Evolutionary conservation across 2,888 invertebrate species (phyloP).

Genomic region (Heteromurus nitidus): DNA sequence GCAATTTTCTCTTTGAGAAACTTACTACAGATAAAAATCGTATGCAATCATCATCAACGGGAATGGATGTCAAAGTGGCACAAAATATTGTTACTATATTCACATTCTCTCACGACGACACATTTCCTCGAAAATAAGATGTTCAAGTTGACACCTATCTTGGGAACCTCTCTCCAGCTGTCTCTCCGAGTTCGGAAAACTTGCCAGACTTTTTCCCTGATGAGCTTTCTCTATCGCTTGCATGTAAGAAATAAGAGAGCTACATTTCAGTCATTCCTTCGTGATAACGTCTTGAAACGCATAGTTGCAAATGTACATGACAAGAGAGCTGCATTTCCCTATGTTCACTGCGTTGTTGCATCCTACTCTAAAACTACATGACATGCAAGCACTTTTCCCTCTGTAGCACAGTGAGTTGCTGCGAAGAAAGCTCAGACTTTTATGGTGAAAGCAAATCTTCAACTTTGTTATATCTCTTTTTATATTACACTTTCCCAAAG

Average conservation of each 20-base stretch:
- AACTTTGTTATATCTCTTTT: constrained; percentile 31
- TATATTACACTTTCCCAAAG: not conserved
- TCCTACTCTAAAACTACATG: not conserved
- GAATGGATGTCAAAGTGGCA: constrained; percentile 33
- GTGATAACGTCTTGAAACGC: constrained; percentile 33
- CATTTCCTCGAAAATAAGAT: constrained; percentile 39
- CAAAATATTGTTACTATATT: constrained; percentile 42
- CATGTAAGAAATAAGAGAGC: constrained; percentile 37
- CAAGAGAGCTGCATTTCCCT: not conserved
- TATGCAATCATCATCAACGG: constrained; percentile 42
- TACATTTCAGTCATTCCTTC: constrained; percentile 42
- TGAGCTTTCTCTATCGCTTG: constrained; percentile 39
- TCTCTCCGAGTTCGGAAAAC: constrained; percentile 28
- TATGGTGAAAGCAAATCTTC: constrained; percentile 35
- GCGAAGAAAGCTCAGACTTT: constrained; percentile 41
- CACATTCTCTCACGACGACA: constrained; percentile 31
- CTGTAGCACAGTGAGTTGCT: not conserved
- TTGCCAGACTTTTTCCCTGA: constrained; percentile 29
- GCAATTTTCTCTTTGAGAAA: not conserved
- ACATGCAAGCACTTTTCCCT: not conserved
- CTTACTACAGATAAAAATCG: constrained; percentile 21
- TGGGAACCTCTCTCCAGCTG: not conserved
- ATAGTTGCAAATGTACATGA: not conserved
- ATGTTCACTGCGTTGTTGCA: not conserved
- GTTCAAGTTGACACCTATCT: constrained; percentile 52